A percentile compares a stretch with the other conserved stretches of the same genome.
Evolutionary conservation across 2,113 vertebrate species (phyloP).

Genomic region (Struthio camelus): DNA sequence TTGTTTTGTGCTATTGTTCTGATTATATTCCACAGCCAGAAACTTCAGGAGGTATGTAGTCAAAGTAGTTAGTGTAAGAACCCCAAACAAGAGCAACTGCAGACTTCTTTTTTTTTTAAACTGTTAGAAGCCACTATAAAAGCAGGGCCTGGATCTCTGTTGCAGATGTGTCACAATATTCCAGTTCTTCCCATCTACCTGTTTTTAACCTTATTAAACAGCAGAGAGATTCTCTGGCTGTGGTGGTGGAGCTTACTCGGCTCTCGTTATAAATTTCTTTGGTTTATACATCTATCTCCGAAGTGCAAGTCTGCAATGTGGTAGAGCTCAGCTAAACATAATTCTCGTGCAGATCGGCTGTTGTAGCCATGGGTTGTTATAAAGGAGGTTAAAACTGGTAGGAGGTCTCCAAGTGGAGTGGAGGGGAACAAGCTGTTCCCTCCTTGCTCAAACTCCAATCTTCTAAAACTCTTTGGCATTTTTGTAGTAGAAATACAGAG

Average conservation of each 20-base stretch:
- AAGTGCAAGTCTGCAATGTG: slow-evolving; percentile 28
- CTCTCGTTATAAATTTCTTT: slow-evolving; percentile 50
- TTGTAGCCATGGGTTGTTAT: neutral
- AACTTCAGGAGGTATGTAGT: slow-evolving; percentile 19
- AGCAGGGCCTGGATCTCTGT: slow-evolving; percentile 14
- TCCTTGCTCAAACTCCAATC: slow-evolving; percentile 46
- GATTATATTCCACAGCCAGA: neutral
- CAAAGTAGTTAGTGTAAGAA: slow-evolving; percentile 23
- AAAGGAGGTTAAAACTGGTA: neutral
- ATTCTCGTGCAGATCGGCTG: slow-evolving; percentile 6
- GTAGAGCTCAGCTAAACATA: slow-evolving; percentile 5
- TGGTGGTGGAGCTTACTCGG: neutral
- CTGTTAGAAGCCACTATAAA: slow-evolving; percentile 39
- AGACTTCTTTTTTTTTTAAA: neutral
- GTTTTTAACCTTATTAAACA: slow-evolving; percentile 71
- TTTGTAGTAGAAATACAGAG: slow-evolving; percentile 70
- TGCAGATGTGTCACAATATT: slow-evolving; percentile 53
- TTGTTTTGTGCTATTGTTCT: slow-evolving; percentile 36
- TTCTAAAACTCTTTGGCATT: slow-evolving; percentile 59
- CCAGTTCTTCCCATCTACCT: slow-evolving; percentile 49
- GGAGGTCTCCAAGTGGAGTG: neutral
- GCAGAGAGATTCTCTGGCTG: slow-evolving; percentile 20
- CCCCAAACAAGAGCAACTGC: neutral
- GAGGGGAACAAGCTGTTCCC: neutral
- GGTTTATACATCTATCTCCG: slow-evolving; percentile 58